These are phyloP conservation scores for Stichopus chloronotus DNA, from an alignment of 35 echinoderm and acorn worm genomes.

Conservation along the genomic window DNA sequence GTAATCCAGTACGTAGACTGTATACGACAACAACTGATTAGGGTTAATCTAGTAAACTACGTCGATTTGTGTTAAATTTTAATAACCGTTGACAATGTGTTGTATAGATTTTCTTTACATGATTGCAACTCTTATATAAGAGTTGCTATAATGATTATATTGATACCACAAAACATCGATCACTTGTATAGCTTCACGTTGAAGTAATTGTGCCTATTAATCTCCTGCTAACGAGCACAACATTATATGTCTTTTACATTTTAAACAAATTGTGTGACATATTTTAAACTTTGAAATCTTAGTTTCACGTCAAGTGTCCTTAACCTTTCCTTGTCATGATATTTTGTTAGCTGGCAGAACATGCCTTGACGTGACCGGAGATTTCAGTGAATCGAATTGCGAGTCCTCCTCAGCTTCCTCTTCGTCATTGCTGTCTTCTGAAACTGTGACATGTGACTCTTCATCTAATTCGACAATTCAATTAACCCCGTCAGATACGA, in stretches of 20 bases:
- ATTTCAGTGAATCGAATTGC: background rate
- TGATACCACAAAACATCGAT: background rate
- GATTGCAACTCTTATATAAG: too few species aligned
- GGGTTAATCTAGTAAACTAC: background rate
- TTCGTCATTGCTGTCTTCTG: background rate
- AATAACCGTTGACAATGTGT: too few species aligned
- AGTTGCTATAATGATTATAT: background rate
- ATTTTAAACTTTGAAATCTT: background rate
- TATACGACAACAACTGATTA: background rate
- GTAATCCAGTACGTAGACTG: background rate
- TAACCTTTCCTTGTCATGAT: background rate
- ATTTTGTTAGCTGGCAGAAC: background rate
- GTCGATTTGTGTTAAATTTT: too few species aligned
- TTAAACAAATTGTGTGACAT: background rate
- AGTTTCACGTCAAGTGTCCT: background rate
- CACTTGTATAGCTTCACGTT: background rate
- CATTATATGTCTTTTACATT: background rate
- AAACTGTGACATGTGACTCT: background rate
- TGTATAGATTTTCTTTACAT: too few species aligned
- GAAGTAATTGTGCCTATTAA: background rate
- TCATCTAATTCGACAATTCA: background rate
- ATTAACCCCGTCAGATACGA: background rate
- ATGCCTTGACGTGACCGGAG: background rate
- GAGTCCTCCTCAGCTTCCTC: background rate
- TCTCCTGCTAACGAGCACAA: background rate